Conservation (phyloP, 2,113 vertebrate genomes). For the Grammomys surdaster region DNA sequence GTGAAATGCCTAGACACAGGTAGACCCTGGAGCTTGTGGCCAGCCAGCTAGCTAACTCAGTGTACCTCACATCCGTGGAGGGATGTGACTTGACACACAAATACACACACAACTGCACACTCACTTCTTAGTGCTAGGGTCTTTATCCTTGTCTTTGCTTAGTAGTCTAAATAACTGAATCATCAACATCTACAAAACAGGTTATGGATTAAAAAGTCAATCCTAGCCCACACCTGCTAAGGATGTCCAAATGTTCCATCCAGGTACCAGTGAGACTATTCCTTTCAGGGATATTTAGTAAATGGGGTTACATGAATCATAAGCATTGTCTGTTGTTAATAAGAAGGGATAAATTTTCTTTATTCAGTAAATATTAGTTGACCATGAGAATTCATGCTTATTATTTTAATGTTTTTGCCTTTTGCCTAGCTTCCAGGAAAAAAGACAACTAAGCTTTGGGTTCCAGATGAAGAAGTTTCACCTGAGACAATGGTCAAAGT, state of each 20-base stretch:
- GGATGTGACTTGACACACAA: too few species aligned
- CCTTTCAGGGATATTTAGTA: background rate
- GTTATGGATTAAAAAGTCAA: background rate
- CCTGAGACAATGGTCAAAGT: conserved; percentile 98
- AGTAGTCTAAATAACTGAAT: background rate
- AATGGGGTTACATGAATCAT: background rate
- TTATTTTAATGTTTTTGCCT: conserved; percentile 66
- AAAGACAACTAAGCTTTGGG: conserved; percentile 99
- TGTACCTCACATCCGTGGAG: background rate
- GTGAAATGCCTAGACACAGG: background rate
- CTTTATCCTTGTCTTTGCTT: background rate
- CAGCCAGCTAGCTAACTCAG: background rate
- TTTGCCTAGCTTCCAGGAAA: conserved; percentile 95
- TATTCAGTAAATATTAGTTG: conserved; percentile 19
- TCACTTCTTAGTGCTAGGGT: background rate
- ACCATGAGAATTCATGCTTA: background rate
- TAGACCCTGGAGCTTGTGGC: background rate
- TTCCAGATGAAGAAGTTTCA: conserved; percentile 98
- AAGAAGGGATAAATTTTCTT: conserved; percentile 30
- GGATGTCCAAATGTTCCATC: background rate
- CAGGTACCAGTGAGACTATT: background rate
- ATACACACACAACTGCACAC: background rate
- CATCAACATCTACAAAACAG: background rate
- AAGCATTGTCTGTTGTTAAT: background rate
- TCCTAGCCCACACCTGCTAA: background rate